phyloP scores from a whole-genome alignment of 2,888 invertebrate genomes.

The Caprella mutica region DNA sequence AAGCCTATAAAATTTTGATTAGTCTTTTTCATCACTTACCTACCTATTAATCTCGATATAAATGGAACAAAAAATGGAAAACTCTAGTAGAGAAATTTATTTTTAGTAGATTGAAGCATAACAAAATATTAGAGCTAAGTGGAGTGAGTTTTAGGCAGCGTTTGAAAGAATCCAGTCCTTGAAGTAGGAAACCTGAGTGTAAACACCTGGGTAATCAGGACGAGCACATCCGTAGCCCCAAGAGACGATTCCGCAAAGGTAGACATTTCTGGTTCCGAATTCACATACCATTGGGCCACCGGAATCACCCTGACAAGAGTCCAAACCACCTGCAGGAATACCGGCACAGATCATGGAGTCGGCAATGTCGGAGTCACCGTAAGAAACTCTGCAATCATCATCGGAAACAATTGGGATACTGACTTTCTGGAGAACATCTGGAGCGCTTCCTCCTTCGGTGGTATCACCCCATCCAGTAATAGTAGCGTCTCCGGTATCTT shows the following conservation, averaged over 20 bases:
- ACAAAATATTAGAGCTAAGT: too few species aligned
- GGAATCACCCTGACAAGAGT: slow-evolving; percentile 32
- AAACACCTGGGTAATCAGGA: slow-evolving; percentile 22
- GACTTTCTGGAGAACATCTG: slow-evolving; percentile 28
- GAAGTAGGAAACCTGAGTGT: slow-evolving; percentile 34
- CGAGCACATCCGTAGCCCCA: slow-evolving; percentile 27
- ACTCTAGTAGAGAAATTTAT: too few species aligned
- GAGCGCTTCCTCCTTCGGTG: slow-evolving; percentile 8
- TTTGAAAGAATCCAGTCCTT: slow-evolving; percentile 33
- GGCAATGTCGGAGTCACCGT: slow-evolving; percentile 15
- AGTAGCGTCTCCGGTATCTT: slow-evolving; percentile 24
- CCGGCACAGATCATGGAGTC: slow-evolving; percentile 32
- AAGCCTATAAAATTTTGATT: too few species aligned
- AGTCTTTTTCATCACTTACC: too few species aligned
- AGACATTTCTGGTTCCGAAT: slow-evolving; percentile 21
- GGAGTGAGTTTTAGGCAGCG: too few species aligned
- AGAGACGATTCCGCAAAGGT: slow-evolving; percentile 24
- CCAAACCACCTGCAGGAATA: slow-evolving; percentile 20
- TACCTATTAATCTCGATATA: too few species aligned
- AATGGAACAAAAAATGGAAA: too few species aligned
- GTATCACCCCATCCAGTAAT: slow-evolving; percentile 35
- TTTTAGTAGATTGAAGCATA: too few species aligned
- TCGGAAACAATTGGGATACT: slow-evolving; percentile 34
- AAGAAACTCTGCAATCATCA: slow-evolving; percentile 29
- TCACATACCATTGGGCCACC: slow-evolving; percentile 37